These are phyloP conservation scores for Actinopyga echinites DNA, from an alignment of 53 echinoderm and acorn worm genomes.

Conservation along the genomic window DNA sequence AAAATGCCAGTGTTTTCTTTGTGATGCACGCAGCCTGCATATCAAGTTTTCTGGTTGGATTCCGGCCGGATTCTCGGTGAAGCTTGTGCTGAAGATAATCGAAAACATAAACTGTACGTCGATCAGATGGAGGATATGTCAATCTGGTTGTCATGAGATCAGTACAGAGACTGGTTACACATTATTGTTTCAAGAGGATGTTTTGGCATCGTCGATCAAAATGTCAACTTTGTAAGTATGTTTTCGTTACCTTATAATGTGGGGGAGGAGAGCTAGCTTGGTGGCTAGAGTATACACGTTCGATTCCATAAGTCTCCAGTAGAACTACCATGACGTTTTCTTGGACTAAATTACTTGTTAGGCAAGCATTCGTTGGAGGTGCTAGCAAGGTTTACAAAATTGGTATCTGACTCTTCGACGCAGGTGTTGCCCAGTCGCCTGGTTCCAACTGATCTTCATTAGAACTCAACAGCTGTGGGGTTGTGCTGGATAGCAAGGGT, in stretches of 20 bases:
- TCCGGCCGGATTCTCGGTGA: not conserved
- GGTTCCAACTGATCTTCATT: too few species aligned
- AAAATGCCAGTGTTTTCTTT: not conserved
- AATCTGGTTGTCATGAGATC: not conserved
- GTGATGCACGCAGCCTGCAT: not conserved
- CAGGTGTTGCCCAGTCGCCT: too few species aligned
- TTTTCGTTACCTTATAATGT: not conserved
- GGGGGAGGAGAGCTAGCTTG: too few species aligned
- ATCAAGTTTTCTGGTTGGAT: constrained; percentile 2
- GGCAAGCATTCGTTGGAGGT: too few species aligned
- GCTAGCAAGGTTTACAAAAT: too few species aligned
- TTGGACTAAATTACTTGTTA: too few species aligned
- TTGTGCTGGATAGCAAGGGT: too few species aligned
- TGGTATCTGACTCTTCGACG: too few species aligned
- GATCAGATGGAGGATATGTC: not conserved
- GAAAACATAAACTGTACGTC: not conserved
- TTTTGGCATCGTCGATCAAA: not conserved
- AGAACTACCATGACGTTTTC: too few species aligned
- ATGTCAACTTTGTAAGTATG: not conserved
- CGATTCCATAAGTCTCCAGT: too few species aligned
- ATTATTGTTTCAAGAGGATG: not conserved
- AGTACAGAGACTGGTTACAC: not conserved
- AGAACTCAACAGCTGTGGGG: too few species aligned
- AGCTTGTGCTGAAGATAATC: not conserved
- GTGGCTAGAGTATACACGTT: too few species aligned